phyloP scores from a whole-genome alignment of 2,888 invertebrate genomes.

The Amphiduros pacificus region DNA sequence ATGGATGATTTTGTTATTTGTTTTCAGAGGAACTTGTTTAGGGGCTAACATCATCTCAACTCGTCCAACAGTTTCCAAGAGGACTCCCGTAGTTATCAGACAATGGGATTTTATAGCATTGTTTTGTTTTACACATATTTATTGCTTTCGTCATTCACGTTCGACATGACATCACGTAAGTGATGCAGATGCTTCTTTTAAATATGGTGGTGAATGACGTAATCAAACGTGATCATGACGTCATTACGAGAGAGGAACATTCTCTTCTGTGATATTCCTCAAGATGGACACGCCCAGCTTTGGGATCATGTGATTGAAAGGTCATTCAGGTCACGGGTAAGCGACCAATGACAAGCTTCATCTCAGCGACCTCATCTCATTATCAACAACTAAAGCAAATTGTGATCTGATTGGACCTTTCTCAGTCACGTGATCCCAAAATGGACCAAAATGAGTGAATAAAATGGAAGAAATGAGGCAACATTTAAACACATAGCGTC shows the following conservation, averaged over 20 bases:
- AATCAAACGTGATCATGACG: no score
- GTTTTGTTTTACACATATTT: conserved; percentile 11
- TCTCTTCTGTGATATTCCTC: no score
- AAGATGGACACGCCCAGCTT: neutral
- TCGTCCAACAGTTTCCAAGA: conserved; percentile 11
- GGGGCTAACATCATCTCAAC: neutral
- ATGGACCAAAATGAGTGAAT: no score
- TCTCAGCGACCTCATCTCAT: conserved; percentile 8
- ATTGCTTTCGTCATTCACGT: conserved; percentile 7
- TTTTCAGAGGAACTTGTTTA: neutral
- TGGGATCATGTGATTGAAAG: no score
- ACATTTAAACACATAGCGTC: no score
- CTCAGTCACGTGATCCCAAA: no score
- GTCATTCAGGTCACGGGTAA: no score
- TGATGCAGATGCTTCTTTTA: neutral
- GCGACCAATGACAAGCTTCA: conserved; percentile 14
- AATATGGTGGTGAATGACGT: no score
- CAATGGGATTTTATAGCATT: conserved; percentile 10
- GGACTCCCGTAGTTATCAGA: conserved; percentile 12
- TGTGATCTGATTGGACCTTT: neutral
- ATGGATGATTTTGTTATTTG: neutral
- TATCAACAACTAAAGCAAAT: neutral
- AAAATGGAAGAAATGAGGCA: no score
- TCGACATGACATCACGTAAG: neutral
- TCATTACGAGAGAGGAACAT: no score